A percentile compares a stretch with the other conserved stretches of the same genome.
Evolutionary conservation across 2,113 vertebrate genomes (phyloP).

Genomic region (zebrafish (Danio rerio)): DNA sequence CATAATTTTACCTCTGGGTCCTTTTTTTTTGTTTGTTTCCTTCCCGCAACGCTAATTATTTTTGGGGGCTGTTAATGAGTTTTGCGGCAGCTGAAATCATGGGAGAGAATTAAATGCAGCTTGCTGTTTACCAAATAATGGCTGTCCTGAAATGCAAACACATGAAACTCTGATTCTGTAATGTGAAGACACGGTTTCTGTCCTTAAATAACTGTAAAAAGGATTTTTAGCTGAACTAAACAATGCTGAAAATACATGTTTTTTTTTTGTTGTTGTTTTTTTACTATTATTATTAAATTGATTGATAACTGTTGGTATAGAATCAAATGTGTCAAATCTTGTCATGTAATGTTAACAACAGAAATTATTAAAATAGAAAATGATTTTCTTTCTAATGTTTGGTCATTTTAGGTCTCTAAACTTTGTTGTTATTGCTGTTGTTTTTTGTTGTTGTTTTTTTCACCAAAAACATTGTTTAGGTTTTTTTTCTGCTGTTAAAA

Average conservation of each 20-base stretch:
- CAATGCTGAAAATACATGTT: not conserved
- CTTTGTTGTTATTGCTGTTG: no score
- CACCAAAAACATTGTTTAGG: no score
- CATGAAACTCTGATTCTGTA: not conserved
- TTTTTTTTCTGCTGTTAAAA: no score
- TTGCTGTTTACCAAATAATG: conserved; percentile 7
- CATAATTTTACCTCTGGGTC: not conserved
- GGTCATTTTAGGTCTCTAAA: no score
- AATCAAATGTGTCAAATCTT: no score
- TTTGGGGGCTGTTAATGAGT: not conserved
- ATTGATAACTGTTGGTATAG: no score
- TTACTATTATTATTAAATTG: no score
- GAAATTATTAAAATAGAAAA: no score
- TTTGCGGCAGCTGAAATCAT: not conserved
- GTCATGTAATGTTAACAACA: no score
- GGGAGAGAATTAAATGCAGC: conserved; percentile 8
- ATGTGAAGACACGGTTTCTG: not conserved
- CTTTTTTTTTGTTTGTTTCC: not conserved
- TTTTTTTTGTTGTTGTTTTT: no score
- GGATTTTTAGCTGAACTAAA: not conserved
- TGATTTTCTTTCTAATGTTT: no score
- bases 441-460: no score
- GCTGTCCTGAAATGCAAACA: conserved; percentile 6
- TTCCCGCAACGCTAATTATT: not conserved
- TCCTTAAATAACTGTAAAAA: not conserved